Base-by-base conservation (phyloP, 2,113 vertebrate species). In the Marmota flaviventris region DNA sequence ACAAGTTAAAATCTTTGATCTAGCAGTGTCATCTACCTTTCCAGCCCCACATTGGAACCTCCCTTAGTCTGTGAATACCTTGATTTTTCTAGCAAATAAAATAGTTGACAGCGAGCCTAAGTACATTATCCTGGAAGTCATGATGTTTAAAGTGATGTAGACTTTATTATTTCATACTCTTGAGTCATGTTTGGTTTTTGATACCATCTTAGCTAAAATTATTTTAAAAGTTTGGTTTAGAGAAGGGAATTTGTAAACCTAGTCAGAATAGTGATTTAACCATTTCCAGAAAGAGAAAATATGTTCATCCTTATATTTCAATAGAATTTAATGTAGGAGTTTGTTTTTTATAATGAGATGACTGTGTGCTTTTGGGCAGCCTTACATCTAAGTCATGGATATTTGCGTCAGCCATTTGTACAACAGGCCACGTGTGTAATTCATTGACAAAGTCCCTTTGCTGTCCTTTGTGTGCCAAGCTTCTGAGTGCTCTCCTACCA, bases 161-260 rank as follows among this genome's bases (percentile, higher is more conserved):
- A 78, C n/a, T 51, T 76, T 63, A 65, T 75, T 87, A 56, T 84
- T 73, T 92, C 56, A 20, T 81, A 29, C 51, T 86, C 9, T 27
- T 67, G 32, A 56, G 42, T 63, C 27, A 73, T 9, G 16, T 93
- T 81, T 90, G 56, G 61, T 73, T 53, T 65, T 73, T 67, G 37
- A 58, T 27, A 72, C 2, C 83, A 27, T 79, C 17, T 85, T 86
- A 85, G 51, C 32, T 78, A 53, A 75, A 75, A 86, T 73, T 56
- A 70, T 77, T 78, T 72, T 42, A 90, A 37, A 93, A 91, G 32
- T 82, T n/a, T 65, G 13, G 65, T 81, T 88, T 88, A 92, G 32
- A 78, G 65, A 85, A 84, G 65, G 37, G 34, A 51, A 27, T 96
- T 69, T 73, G 56, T 81, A 89, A 70, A 76, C 45, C 27, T 72